Evolutionary conservation across 2,888 invertebrate genomes (phyloP).

Genomic region (Drosophila lutescens): DNA sequence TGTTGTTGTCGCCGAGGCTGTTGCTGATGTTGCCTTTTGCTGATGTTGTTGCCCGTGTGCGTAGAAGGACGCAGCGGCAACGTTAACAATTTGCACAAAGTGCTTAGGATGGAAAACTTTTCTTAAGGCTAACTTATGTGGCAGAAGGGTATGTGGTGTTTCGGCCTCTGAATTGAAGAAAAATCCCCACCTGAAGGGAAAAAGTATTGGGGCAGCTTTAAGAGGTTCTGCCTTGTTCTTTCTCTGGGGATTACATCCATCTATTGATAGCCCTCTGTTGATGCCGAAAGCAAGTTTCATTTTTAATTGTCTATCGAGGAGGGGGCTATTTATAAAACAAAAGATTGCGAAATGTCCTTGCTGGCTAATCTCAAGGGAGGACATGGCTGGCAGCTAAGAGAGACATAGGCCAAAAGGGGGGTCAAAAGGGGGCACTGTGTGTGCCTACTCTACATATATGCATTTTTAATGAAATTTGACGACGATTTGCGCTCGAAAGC

Average conservation of each 20-base stretch:
- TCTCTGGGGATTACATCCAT: constrained; percentile 11
- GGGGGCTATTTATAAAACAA: constrained; percentile 66
- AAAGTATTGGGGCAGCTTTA: constrained; percentile 23
- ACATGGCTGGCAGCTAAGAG: constrained; percentile 3
- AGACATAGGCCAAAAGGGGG: constrained; percentile 2
- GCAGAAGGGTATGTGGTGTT: background rate
- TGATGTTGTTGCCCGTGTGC: constrained; percentile 64
- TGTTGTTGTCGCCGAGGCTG: constrained; percentile 59
- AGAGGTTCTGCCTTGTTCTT: background rate
- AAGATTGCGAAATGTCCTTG: constrained; percentile 64
- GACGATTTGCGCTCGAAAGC: constrained; percentile 52
- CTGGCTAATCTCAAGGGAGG: constrained; percentile 35
- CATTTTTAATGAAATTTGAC: constrained; percentile 59
- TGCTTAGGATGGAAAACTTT: constrained; percentile 55
- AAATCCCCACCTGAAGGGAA: constrained; percentile 19
- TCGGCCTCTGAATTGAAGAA: constrained; percentile 1
- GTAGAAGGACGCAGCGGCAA: constrained; percentile 69
- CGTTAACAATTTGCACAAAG: constrained; percentile 77
- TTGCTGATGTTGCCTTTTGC: constrained; percentile 47
- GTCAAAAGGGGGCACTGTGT: constrained; percentile 9
- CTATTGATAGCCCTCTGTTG: constrained; percentile 63
- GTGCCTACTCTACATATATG: constrained; percentile 30
- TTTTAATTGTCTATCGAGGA: constrained; percentile 75
- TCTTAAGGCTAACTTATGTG: constrained; percentile 43
- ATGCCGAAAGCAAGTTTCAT: constrained; percentile 50